A percentile compares a stretch with the other conserved stretches of the same genome.
phyloP scores from a whole-genome alignment of 2,888 invertebrate genomes.

The Aleiodes alternator region DNA sequence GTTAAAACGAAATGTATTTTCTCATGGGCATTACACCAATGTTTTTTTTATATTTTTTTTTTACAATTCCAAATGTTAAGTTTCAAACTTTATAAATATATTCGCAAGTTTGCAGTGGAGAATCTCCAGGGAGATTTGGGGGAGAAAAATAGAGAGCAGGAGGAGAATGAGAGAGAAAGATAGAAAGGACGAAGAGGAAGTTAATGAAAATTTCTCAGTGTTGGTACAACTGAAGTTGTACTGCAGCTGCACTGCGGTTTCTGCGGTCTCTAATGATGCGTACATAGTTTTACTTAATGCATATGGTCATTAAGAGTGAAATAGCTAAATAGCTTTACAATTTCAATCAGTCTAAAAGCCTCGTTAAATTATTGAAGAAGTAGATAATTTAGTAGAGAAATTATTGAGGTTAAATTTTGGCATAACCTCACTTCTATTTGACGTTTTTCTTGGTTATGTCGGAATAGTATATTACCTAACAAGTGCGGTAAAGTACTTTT shows the following conservation, averaged over 20 bases:
- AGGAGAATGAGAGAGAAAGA: not conserved
- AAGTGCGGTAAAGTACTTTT: no score
- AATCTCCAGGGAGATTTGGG: constrained; percentile 7
- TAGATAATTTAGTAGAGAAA: not conserved
- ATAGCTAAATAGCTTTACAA: not conserved
- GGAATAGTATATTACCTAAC: no score
- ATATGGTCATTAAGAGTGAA: constrained; percentile 19
- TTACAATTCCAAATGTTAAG: not conserved
- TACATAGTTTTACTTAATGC: constrained; percentile 23
- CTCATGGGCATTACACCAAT: constrained; percentile 24
- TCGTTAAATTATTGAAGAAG: not conserved
- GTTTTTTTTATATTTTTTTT: constrained; percentile 7
- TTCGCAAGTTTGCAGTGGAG: constrained; percentile 23
- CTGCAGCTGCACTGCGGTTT: constrained; percentile 31
- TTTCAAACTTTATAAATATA: constrained; percentile 32
- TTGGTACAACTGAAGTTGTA: constrained; percentile 1
- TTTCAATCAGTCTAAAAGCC: constrained; percentile 13
- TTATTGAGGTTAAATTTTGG: no score
- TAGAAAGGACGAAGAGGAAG: constrained; percentile 6
- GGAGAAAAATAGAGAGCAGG: not conserved
- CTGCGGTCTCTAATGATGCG: constrained; percentile 21
- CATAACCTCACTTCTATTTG: no score
- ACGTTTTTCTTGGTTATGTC: no score
- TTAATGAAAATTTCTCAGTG: constrained; percentile 31
- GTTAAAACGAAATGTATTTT: constrained; percentile 1